Conservation (phyloP, 2,797 vertebrate genomes). For the Oophaga sylvatica region DNA sequence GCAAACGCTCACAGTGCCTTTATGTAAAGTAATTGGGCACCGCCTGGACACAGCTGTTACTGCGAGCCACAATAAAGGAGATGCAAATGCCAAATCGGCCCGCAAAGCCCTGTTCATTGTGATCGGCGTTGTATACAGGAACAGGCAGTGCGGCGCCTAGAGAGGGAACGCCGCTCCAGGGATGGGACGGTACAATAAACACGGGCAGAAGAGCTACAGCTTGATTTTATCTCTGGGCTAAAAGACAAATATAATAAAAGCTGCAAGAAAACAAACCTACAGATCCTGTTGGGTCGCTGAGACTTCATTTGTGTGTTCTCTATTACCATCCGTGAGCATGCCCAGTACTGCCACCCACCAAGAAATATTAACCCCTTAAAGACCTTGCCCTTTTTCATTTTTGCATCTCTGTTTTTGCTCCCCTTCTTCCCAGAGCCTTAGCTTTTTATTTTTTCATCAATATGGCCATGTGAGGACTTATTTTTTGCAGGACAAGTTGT, state of each 20-base stretch:
- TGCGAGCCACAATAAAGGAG: background rate
- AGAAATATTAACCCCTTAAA: too few relatives aligned
- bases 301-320: too few relatives aligned
- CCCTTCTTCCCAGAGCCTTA: too few relatives aligned
- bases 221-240: background rate
- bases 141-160: background rate
- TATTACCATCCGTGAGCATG: too few relatives aligned
- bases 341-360: background rate
- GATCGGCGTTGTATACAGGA: conserved; percentile 4
- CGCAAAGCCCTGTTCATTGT: conserved; percentile 4
- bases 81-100: conserved; percentile 3
- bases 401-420: too few relatives aligned
- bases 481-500: too few relatives aligned
- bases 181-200: background rate
- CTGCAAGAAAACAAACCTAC: too few relatives aligned
- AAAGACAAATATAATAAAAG: background rate
- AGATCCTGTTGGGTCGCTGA: too few relatives aligned
- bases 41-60: background rate
- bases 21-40: background rate
- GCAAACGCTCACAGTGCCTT: background rate
- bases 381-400: too few relatives aligned
- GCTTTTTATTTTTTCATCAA: too few relatives aligned
- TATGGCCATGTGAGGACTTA: too few relatives aligned
- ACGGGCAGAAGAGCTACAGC: background rate
- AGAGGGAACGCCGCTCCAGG: background rate